phyloP scores from a whole-genome alignment of 2,888 invertebrate genomes.

The Agrochola lota region DNA sequence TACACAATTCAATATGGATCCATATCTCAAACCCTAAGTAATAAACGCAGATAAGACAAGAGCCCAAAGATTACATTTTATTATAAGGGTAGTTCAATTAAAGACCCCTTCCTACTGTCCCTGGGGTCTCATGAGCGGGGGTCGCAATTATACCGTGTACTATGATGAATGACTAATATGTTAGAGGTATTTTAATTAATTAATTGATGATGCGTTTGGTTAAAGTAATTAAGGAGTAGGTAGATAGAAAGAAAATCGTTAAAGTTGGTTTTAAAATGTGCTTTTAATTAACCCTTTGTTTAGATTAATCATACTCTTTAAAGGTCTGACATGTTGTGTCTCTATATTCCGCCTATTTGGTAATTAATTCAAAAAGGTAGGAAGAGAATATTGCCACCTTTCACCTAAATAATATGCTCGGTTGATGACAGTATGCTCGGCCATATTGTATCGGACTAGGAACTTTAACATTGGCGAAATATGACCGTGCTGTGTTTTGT shows the following conservation, averaged over 20 bases:
- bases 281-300: slow-evolving; percentile 8
- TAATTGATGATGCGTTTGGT: slow-evolving; percentile 62
- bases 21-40: slow-evolving; percentile 54
- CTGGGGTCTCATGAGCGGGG: slow-evolving; percentile 62
- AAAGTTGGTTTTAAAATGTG: background rate
- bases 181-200: slow-evolving; percentile 64
- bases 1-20: slow-evolving; percentile 55
- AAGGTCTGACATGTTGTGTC: background rate
- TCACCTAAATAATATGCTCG: background rate
- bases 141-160: slow-evolving; percentile 62
- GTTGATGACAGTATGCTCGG: background rate
- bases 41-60: slow-evolving; percentile 68
- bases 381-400: background rate
- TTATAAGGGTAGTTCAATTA: slow-evolving; percentile 68
- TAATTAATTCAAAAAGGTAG: slow-evolving; percentile 10
- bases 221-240: slow-evolving; percentile 22
- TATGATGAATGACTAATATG: slow-evolving; percentile 63
- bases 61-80: slow-evolving; percentile 70
- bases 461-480: background rate
- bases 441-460: accelerated
- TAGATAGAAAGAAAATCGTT: background rate
- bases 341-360: no score
- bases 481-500: background rate
- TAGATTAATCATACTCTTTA: slow-evolving; percentile 31
- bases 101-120: slow-evolving; percentile 48